Base-by-base conservation (phyloP, 2,888 invertebrate species). In the Argynnis bischoffii region DNA sequence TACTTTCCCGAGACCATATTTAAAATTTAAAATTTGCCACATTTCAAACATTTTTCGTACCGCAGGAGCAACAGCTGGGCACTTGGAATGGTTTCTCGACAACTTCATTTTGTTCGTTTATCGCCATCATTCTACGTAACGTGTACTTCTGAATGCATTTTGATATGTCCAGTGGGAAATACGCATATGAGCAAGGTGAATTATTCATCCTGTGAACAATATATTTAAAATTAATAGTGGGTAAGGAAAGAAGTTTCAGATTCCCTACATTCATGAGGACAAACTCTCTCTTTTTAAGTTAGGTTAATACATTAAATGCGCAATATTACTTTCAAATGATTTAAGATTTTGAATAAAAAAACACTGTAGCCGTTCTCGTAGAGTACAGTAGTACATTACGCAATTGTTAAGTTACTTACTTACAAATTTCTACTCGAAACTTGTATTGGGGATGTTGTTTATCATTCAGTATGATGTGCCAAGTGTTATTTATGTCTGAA, bases 11-110 rank as follows among this genome's bases (percentile, higher is more conserved):
- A 4, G 26, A 26, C 26, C 26, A 26, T 26, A n/a, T n/a, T n/a
- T n/a, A n/a, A n/a, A n/a, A 18, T 18, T 2, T 11, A 8, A 41
- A 41, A 11, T 11, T 3, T 2, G 8, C 1, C 35, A 41, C 0
- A 41, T 41, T 41, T 41, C 8, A 11, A 11, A 11, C 11, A 41
- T 41, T 8, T 41, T 41, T 41, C 35, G 8, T 11, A 11, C 35
- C 35, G 51, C 55, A 55, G 14, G 50, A 59, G 41, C 56, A 57
- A 41, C 16, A 18, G 16, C 46, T 46, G 14, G 56, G 56, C 16
- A 57, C 18, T 21, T 14, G 16, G 21, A 57, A 57, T 14, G n/a
- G 16, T 41, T 13, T 16, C 16, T 35, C n/a, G 11, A 46, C 35
- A 18, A 57, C 41, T 57, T 57, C 56, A 5, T 46, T 57, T 18